These are phyloP conservation scores for Dinocampus coccinellae DNA, from an alignment of 2,888 invertebrate genomes.

Conservation along the genomic window DNA sequence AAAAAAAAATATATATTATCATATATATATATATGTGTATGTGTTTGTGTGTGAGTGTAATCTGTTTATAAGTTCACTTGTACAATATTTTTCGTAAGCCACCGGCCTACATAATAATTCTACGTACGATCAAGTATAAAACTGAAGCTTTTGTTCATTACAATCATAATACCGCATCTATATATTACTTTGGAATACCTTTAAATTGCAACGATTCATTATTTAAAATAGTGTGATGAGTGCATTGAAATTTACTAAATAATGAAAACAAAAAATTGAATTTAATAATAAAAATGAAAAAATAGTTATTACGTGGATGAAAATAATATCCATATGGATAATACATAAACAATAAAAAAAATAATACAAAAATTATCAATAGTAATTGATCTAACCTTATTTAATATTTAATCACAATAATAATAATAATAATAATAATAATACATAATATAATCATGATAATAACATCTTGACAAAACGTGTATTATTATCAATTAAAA, in stretches of 20 bases:
- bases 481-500: slow-evolving; percentile 26
- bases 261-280: background rate
- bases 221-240: background rate
- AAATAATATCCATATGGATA: background rate
- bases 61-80: background rate
- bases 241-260: background rate
- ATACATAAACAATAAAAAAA: background rate
- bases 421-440: background rate
- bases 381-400: background rate
- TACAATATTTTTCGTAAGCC: background rate
- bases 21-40: slow-evolving; percentile 3
- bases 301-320: background rate
- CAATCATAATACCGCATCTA: background rate
- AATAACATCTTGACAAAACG: slow-evolving; percentile 62
- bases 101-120: background rate
- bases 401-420: background rate
- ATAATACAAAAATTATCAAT: background rate
- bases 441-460: background rate
- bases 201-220: background rate
- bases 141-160: background rate
- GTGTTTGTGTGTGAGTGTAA: too few species aligned
- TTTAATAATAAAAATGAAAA: background rate
- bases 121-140: too few species aligned
- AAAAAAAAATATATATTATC: slow-evolving; percentile 35
- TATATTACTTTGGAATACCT: too few species aligned